Base-by-base conservation (phyloP, 2,888 invertebrate genomes). In the Metacarcinus magister region DNA sequence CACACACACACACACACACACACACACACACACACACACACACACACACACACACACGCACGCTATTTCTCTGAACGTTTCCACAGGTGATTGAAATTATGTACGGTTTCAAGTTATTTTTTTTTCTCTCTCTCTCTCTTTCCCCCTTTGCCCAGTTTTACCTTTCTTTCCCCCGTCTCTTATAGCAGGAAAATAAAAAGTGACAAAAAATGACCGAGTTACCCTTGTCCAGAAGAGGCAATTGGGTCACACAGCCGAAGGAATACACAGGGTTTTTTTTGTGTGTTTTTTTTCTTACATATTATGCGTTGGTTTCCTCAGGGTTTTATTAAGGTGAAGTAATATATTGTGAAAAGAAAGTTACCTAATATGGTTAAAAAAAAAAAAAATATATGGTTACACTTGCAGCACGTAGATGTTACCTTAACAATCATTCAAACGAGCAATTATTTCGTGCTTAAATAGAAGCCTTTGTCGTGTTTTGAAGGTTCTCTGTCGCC, bases 151-250 rank as follows among this genome's bases (percentile, higher is more conserved):
- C 16, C 87, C 87, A 23, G 13, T 32, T 87, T 87, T 87, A 87
- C 87, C 87, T 87, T 87, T 87, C 87, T 87, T 39, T 87, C 8
- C 87, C 13, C 87, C 8, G 16, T 19, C 13, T 67, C 13, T 39
- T 7, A 87, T 39, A 87, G 16, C 13, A 28, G 87, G 7, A 87
- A 39, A 87, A 87, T 87, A 39, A 87, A 87, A 87, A 75, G 28
- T 28, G 39, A 16, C 87, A 87, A 87, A 87, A 87, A 87, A 87
- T 87, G 87, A 28, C 87, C 87, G 87, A 87, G 87, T 87, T 87
- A 87, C 87, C 87, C 87, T 32, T 13, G 5, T 54, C 54, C 5
- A 39, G 87, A 39, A 87, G 28, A 28, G 39, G 87, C 13, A 39
- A 87, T 39, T 32, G 87, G 87, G 87, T 87, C 87, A 87, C 87